phyloP scores from a whole-genome alignment of 2,113 vertebrate species.

The Festucalex cinctus region DNA sequence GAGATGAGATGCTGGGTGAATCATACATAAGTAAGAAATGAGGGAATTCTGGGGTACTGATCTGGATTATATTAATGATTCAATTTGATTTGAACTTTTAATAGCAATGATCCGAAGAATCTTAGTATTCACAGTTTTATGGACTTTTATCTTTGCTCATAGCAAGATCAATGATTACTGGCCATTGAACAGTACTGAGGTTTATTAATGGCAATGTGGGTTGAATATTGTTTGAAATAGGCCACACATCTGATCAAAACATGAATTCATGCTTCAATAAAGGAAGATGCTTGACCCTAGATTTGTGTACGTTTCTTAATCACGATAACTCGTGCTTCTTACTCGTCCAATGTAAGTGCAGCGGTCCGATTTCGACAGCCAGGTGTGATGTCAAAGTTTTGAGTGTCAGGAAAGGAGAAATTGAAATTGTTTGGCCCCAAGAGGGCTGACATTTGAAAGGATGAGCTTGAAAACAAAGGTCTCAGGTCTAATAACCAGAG shows the following conservation, averaged over 20 bases:
- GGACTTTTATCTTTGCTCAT: neutral
- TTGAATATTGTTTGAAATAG: neutral
- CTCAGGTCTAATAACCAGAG: constrained; percentile 6
- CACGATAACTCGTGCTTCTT: neutral
- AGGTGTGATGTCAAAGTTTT: neutral
- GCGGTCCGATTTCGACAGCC: neutral
- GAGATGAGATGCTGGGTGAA: neutral
- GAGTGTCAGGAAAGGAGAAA: neutral
- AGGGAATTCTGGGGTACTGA: neutral
- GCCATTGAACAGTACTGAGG: neutral
- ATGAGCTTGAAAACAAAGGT: constrained; percentile 27
- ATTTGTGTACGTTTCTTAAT: constrained; percentile 1
- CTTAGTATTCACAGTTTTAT: neutral
- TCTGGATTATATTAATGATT: constrained; percentile 3
- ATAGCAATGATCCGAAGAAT: neutral
- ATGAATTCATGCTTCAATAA: too few relatives aligned
- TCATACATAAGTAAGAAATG: constrained; percentile 6
- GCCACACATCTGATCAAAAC: too few relatives aligned
- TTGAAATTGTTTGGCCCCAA: neutral
- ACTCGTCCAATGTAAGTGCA: neutral
- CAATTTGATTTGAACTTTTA: neutral
- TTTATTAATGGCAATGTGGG: neutral
- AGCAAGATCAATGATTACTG: neutral
- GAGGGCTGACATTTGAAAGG: constrained; percentile 44
- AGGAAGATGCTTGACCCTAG: neutral